Evolutionary conservation across 2,113 vertebrate species (phyloP), one percentile per base, ranked within the genome.

Genomic region (Notiomystis cincta): DNA sequence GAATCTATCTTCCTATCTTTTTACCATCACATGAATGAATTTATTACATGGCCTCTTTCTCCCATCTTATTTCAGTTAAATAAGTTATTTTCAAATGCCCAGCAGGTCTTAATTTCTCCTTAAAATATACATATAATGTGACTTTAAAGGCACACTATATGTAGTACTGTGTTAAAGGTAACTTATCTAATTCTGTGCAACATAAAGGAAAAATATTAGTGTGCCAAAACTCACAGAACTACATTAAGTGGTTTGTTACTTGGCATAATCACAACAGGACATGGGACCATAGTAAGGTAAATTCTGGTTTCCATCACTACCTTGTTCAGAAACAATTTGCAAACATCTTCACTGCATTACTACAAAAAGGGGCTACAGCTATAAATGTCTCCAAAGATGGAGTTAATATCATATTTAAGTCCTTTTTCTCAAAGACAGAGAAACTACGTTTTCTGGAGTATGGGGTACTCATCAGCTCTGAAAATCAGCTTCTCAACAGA

Each of bases 211-310:
- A 86, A 89, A 64, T 7, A 65, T 5, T 7, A 69, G 42, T 9
- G 12, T 5, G 23, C 17, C 40, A 47, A 30, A 86, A 50, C 6
- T 42, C 8, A 12, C 1, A 9, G 0, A 45, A 31, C 22, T 27
- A 20, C 19, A 35, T 19, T 31, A 45, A 69, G 37, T 44, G 19
- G 12, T 77, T 65, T 51, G 40, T 22, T 33, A 65, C 15, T 48
- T 62, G 45, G 35, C 45, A 58, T 6, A 38, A 67, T 22, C 50
- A 24, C 27, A 87, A 47, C 25, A 84, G 67, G 51, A 54, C 38
- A 58, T 0, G 0, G 15, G 14, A 72, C 56, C 0, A 0, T 0
- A 9, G 15, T 11, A 82, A 37, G 24, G 42, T 14, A 77, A 61
- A 61, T 57, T 44, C 67, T 65, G 25, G 22, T 69, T 76, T 27